Base-by-base conservation (phyloP, 2,888 invertebrate genomes). In the Phasia obesa region DNA sequence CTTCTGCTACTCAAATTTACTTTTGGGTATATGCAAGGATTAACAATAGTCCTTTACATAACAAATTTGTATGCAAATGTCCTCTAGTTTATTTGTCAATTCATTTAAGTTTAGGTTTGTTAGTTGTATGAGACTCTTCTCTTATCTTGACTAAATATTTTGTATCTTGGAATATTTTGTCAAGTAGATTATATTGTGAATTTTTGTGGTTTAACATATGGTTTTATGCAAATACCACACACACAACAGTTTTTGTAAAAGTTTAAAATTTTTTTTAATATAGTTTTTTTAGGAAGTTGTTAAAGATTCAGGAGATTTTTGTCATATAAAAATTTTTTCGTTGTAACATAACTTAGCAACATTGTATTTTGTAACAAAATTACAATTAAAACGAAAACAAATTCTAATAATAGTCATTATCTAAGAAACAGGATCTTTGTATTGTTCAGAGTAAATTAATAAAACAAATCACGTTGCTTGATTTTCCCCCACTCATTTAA, bases 71-170 rank as follows among this genome's bases (percentile, higher is more conserved):
- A 70, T 70, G 81, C 69, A 83, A 79, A 83, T 71, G 57, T 67
- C 51, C 64, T 64, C 19, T 74, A 69, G 80, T 80, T 83, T 83
- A 80, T 80, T 83, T 83, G 79, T 83, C 83, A 83, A 83, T 71
- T 80, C 44, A 67, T 71, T 80, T 70, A 62, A 55, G 35, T 55
- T 77, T 75, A 62, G 44, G 44, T 47, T 77, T 71, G 44, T 79
- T 65, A 1, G 53, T 55, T 23, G 38, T 35, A 7, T 23, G 19
- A n/a, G n/a, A n/a, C n/a, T n/a, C n/a, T n/a, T n/a, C 42, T 57
- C 38, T 83, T 83, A 83, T 83, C 83, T 73, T 71, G 44, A 53
- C 75, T 75, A 57, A 77, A 79, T 70, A 67, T 75, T 79, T 74
- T 75, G 57, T 70, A 4, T 38, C 17, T 19, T 42, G 4, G 13